Conservation (phyloP, 1,140 invertebrate genomes). For the Panagrolaimus sp. region DNA sequence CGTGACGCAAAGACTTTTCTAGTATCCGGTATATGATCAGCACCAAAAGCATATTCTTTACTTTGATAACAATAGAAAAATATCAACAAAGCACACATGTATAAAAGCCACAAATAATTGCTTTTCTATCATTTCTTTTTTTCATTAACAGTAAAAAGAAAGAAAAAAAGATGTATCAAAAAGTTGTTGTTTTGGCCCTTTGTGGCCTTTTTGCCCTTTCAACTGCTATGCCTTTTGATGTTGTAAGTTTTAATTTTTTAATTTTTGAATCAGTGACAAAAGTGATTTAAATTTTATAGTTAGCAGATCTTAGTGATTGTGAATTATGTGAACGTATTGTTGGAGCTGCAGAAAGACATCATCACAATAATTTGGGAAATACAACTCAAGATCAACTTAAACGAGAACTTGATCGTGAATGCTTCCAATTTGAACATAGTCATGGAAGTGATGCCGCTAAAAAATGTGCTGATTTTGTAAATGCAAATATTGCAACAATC, state of each 20-base stretch:
- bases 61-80: too few relatives aligned
- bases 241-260: not conserved
- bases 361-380: not conserved
- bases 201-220: not conserved
- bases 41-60: too few relatives aligned
- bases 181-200: not conserved
- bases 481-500: not conserved
- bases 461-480: not conserved
- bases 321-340: not conserved
- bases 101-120: not conserved
- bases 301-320: not conserved
- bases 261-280: not conserved
- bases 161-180: too few relatives aligned
- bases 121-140: conserved; percentile 23
- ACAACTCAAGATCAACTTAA: not conserved
- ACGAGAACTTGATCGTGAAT: conserved; percentile 5
- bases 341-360: not conserved
- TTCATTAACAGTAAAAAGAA: conserved; percentile 1
- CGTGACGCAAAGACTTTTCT: too few relatives aligned
- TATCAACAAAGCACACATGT: too few relatives aligned
- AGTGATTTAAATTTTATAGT: not conserved
- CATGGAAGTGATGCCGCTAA: not conserved
- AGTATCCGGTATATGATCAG: too few relatives aligned
- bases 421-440: not conserved
- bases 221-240: conserved; percentile 1